Base-by-base conservation (phyloP, 2,888 invertebrate species). In the Sesia apiformis region DNA sequence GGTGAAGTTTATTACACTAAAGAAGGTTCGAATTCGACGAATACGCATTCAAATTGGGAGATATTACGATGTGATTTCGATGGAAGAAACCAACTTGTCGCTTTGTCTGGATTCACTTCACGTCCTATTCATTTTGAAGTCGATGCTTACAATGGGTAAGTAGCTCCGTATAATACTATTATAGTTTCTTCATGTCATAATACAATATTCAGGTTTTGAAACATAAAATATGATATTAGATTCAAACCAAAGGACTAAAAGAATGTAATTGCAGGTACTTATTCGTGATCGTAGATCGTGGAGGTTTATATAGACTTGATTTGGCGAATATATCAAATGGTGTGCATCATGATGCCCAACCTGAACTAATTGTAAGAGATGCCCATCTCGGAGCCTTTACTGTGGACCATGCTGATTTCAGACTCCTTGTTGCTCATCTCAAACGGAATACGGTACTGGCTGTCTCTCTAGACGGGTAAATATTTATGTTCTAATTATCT, bases 121-220 rank as follows among this genome's bases (percentile, higher is more conserved):
- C 91, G 93, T 63, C 95, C 97, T 0, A 91, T 92, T 55, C 95
- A 96, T 68, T 92, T 98, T 63, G 94, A 96, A 84, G 95, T 97
- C 0, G 98, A 98, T 87, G 96, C 98, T 41, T 94, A 95, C 69
- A 98, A 98, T 77, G 98, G 98, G 92, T 95, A 80, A 82, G 87
- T 73, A 40, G 8, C 39, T 4, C 40, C 7, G 4, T 52, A 4
- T 50, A 46, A 50, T 4, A 55, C 40, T 7, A 7, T 52, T 49
- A 42, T 7, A 7, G n/a, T 2, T 51, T 49, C 7, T 50, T 51
- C 53, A 46, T 50, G 6, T 40, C 40, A 40, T n/a, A 38, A 41
- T 41, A 41, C 41, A 41, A 5, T 8, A 39, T 38, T 49, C 5
- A 38, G 39, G 42, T 43, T 54, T 52, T 52, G 46, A 52, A 43